Base-by-base conservation (phyloP, 1,140 invertebrate species). In the Drosophila miranda region DNA sequence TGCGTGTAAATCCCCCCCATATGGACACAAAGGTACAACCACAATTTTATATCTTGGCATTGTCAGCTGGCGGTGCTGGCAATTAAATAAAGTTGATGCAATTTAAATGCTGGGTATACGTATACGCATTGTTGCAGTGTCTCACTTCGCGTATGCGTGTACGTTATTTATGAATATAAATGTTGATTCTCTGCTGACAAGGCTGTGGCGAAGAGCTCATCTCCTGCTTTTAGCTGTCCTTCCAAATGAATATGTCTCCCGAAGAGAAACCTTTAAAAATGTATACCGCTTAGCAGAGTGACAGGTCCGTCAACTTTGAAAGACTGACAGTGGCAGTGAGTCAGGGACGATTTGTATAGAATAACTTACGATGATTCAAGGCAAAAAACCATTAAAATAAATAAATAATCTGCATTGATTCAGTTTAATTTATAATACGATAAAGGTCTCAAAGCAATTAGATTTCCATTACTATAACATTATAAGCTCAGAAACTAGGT, bases 31-130 rank as follows among this genome's bases (percentile, higher is more conserved):
- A 3, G 30, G 30, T 55, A 23, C 42, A 44, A 16, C 43, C 53
- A 26, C 59, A 52, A 45, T 62, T 43, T 16, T 34, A 60, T 53
- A 46, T 55, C 38, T 71, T 44, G 68, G 43, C 26, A 64, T 64
- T 73, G 70, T 63, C 69, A 73, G 59, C 26, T 52, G 41, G 41
- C 48, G 48, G 52, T 14, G 46, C 41, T 51, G 52, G 69, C 48
- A 73, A 74, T 74, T 49, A 74, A 74, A 73, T 74, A 53, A 73
- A 64, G 59, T 73, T 73, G 70, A 73, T 51, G 52, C 58, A 72
- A 72, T 38, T 54, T 44, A 51, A 73, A 50, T 52, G 69, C 52
- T 5, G 41, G 52, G 14, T 44, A 5, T 26, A 26, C 23, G 23
- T 5, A 6, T 5, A 23, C 51, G 30, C 59, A 69, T 71, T 71